Evolutionary conservation across 2,888 invertebrate species (phyloP).

Genomic region (Vannuccia rotundouncinata): DNA sequence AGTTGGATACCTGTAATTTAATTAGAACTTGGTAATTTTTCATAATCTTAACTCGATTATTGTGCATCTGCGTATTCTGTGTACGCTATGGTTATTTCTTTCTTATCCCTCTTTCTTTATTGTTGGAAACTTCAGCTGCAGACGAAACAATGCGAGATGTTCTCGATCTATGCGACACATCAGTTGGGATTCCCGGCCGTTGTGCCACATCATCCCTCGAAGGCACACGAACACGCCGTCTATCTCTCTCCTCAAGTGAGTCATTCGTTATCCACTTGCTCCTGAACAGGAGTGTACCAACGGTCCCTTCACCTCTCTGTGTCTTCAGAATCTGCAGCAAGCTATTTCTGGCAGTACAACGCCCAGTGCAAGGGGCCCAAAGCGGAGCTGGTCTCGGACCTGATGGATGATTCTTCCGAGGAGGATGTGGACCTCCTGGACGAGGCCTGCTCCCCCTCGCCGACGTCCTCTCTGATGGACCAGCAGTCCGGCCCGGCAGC

Average conservation of each 20-base stretch:
- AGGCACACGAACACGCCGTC: not conserved
- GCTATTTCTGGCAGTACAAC: conserved; percentile 94
- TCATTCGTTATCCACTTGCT: not conserved
- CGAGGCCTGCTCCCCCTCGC: not conserved
- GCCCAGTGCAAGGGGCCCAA: conserved; percentile 95
- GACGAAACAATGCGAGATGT: not conserved
- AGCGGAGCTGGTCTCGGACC: conserved; percentile 65
- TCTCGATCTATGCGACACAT: not conserved
- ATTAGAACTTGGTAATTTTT: too few species aligned
- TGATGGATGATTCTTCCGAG: not conserved
- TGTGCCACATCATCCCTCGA: not conserved
- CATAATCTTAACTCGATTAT: too few species aligned
- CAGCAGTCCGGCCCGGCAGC: not conserved
- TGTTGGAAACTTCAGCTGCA: not conserved
- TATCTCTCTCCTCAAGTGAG: not conserved
- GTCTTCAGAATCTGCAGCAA: not conserved
- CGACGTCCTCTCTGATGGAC: not conserved
- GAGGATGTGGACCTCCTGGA: conserved; percentile 12
- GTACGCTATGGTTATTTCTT: too few species aligned
- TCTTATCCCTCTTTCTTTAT: not conserved
- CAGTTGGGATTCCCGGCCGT: not conserved
- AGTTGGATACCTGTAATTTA: too few species aligned
- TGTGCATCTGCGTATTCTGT: too few species aligned
- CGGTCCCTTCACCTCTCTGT: not conserved
- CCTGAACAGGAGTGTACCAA: not conserved